Evolutionary conservation across 2,113 vertebrate species (phyloP), one percentile per base, ranked within the genome.

Genomic region (Gasterosteus nipponicus): DNA sequence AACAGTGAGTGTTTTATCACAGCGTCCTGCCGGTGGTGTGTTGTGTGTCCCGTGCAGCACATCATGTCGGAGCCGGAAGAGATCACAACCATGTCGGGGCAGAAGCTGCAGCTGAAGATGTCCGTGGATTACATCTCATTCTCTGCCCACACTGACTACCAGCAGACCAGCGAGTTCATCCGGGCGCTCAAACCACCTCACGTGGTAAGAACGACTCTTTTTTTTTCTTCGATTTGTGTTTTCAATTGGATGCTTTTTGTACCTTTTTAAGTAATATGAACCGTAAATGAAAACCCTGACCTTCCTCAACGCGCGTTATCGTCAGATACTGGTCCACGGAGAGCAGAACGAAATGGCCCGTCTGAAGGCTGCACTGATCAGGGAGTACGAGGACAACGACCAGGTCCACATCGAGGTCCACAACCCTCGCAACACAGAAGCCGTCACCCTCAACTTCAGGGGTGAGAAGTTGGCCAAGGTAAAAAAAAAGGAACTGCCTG

Each of bases 61-160:
- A 99, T 99, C 89, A 99, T 99, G 98, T 99, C 98, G 12, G 98
- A 99, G 80, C 98, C 98, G 0, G 98, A 99, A 91, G 98, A 99
- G 92, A 98, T 99, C 89, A 96, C 96, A 58, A 99, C 98, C 67
- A 99, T 99, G 98, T 98, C 98, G 2, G 98, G 98, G 29, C 98
- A 99, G 90, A 99, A 99, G 82, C 93, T 99, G 15, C 98, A 96
- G n/a, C 90, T 99, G 90, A 99, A 99, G 93, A 99, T 99, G 98
- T 99, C 98, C 1, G 98, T 99, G 87, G 98, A 99, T 92, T 99
- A 99, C 93, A 99, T 99, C 90, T 99, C 97, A 86, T 99, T 99
- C 93, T 99, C 98, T 3, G 98, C 98, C 78, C 98, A 99, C 89
- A 99, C 98, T 1, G 97, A 99, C 92, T 99, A 99, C 92, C 98